Evolutionary conservation across 1,140 invertebrate genomes (phyloP).

Genomic region (Platorchestia sp.): DNA sequence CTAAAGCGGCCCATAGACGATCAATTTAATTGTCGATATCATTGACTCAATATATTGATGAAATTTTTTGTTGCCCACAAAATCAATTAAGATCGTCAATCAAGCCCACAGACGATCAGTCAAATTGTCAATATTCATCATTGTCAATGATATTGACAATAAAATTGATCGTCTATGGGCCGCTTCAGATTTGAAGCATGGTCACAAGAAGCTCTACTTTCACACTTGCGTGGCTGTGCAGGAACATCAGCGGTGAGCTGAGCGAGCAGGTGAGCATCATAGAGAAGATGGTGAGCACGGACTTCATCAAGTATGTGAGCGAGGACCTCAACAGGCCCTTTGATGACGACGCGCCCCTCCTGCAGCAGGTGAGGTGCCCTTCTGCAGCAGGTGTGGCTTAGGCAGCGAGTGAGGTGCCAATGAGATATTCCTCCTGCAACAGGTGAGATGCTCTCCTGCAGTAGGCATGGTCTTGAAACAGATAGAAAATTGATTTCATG

Average conservation of each 20-base stretch:
- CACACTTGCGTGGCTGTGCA: slow-evolving; percentile 68
- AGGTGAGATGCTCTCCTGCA: slow-evolving; percentile 71
- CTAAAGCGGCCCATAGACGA: too few species aligned
- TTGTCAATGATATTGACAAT: too few species aligned
- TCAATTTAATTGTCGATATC: too few species aligned
- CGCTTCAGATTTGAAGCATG: too few species aligned
- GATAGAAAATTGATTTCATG: too few species aligned
- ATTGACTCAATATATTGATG: too few species aligned
- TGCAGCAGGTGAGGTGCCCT: slow-evolving; percentile 73
- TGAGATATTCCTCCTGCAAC: neutral
- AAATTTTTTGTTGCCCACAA: too few species aligned
- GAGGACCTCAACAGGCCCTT: slow-evolving; percentile 90
- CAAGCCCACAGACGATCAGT: too few species aligned
- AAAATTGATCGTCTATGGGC: too few species aligned
- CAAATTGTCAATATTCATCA: too few species aligned
- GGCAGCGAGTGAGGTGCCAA: slow-evolving; percentile 71
- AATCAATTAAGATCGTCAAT: too few species aligned
- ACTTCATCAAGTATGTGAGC: slow-evolving; percentile 93
- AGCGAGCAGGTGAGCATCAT: slow-evolving; percentile 96
- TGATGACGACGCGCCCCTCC: slow-evolving; percentile 75
- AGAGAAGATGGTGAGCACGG: slow-evolving; percentile 95
- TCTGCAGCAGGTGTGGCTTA: slow-evolving; percentile 72
- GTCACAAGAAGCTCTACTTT: neutral
- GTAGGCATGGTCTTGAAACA: neutral
- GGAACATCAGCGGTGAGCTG: slow-evolving; percentile 95